Conservation (phyloP, 2,888 invertebrate genomes). For the Epinotia brunnichana region DNA sequence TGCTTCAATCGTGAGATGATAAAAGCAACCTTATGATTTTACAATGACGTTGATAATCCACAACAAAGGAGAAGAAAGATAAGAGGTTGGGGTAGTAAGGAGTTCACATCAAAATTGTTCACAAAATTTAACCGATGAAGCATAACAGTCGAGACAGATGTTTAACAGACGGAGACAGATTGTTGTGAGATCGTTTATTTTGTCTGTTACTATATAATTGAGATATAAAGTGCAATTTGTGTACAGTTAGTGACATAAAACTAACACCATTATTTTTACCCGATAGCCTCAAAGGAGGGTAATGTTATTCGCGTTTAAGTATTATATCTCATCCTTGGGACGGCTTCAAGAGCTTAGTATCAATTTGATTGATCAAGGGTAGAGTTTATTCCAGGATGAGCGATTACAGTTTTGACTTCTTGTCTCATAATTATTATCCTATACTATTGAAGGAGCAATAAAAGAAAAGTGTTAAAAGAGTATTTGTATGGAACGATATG, state of each 20-base stretch:
- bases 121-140: conserved; percentile 35
- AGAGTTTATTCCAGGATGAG: no score
- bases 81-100: neutral
- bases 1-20: neutral
- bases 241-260: neutral
- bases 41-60: neutral
- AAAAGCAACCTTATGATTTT: neutral
- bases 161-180: conserved; percentile 19
- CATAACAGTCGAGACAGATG: conserved; percentile 29
- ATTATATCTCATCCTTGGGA: no score
- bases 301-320: no score
- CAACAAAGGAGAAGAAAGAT: neutral
- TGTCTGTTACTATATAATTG: neutral
- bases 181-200: conserved; percentile 26
- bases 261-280: no score
- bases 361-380: no score
- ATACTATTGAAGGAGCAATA: no score
- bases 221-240: conserved; percentile 3
- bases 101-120: conserved; percentile 65
- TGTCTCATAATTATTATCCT: no score
- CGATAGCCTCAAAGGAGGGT: no score
- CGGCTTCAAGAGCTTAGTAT: no score
- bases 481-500: no score
- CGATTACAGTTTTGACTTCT: no score
- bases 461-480: no score